Evolutionary conservation across 2,797 vertebrate species (phyloP).

Genomic region (Aeoliscus strigatus): DNA sequence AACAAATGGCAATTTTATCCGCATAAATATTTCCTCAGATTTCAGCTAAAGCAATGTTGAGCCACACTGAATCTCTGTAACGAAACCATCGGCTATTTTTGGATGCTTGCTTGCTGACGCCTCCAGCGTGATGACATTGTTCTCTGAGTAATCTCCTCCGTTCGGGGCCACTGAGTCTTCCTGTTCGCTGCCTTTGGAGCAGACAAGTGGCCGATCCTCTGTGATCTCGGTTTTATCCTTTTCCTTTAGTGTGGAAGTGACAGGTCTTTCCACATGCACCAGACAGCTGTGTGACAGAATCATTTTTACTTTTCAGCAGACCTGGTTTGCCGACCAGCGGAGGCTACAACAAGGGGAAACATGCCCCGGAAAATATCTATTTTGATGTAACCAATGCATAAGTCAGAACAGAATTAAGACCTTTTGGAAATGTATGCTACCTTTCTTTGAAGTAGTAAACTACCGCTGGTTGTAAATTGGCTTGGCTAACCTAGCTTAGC

Average conservation of each 20-base stretch:
- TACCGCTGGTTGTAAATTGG: too few species aligned
- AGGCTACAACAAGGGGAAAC: too few species aligned
- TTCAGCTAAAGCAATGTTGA: slow-evolving; percentile 23
- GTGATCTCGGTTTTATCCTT: slow-evolving; percentile 20
- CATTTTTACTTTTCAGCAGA: slow-evolving; percentile 14
- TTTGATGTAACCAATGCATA: too few species aligned
- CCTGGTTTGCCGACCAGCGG: too few species aligned
- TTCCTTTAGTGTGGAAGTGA: slow-evolving; percentile 13
- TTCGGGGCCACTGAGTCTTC: slow-evolving; percentile 41
- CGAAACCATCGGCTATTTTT: slow-evolving; percentile 45
- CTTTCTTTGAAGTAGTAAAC: too few species aligned
- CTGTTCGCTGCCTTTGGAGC: slow-evolving; percentile 24
- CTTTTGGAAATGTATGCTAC: too few species aligned
- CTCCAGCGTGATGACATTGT: slow-evolving; percentile 47
- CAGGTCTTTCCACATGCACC: slow-evolving; percentile 16
- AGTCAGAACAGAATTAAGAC: too few species aligned
- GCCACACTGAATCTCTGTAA: slow-evolving; percentile 41
- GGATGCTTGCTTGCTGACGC: slow-evolving; percentile 27
- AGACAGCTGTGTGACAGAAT: slow-evolving; percentile 7
- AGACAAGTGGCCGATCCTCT: slow-evolving; percentile 24
- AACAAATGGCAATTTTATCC: slow-evolving; percentile 38
- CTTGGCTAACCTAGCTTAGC: too few species aligned
- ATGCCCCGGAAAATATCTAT: too few species aligned
- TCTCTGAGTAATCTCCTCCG: slow-evolving; percentile 51
- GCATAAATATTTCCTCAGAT: slow-evolving; percentile 22